Conservation (phyloP, 2,113 vertebrate genomes). For the Gallinago paraguaiae region DNA sequence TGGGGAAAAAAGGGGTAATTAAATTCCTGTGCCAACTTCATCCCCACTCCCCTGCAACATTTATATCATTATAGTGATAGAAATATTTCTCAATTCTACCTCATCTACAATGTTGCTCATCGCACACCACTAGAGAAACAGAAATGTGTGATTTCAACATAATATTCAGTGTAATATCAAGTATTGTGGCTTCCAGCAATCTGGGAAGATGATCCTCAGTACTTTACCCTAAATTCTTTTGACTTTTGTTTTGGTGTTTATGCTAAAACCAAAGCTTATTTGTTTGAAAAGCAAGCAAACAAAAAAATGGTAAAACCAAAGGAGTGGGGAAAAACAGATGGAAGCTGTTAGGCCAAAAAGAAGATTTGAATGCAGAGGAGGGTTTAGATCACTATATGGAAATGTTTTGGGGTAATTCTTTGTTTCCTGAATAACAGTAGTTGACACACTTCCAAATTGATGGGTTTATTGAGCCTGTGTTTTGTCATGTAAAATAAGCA, state of each 20-base stretch:
- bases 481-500: background rate
- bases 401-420: background rate
- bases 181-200: background rate
- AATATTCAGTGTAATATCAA: background rate
- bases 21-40: background rate
- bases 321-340: background rate
- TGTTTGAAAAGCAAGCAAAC: background rate
- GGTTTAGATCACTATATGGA: background rate
- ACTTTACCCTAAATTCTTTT: background rate
- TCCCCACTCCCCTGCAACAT: background rate
- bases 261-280: background rate
- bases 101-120: conserved; percentile 15
- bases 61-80: background rate
- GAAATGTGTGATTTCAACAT: background rate
- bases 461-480: background rate
- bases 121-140: background rate
- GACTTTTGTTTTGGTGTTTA: background rate
- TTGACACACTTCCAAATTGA: background rate
- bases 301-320: background rate
- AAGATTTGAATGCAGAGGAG: background rate
- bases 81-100: conserved; percentile 37
- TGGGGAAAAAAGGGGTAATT: background rate
- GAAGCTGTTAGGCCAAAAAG: background rate
- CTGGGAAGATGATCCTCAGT: background rate
- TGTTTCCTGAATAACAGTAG: background rate